Evolutionary conservation across 1,140 invertebrate species (phyloP).

Genomic region (Dufourea novaeangliae): DNA sequence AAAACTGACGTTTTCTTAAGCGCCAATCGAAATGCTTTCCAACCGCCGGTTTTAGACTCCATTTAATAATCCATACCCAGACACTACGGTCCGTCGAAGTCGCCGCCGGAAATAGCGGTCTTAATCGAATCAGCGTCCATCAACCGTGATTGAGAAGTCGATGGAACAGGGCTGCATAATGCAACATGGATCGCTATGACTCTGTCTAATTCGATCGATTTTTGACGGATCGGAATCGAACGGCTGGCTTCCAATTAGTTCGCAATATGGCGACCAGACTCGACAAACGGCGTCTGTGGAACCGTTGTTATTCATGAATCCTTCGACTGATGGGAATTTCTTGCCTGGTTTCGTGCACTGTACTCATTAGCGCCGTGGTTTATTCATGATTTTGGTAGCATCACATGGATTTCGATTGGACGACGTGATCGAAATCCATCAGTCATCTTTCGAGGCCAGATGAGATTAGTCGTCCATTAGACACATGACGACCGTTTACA

Average conservation of each 20-base stretch:
- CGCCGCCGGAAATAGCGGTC: constrained; percentile 37
- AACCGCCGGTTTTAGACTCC: not conserved
- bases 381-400: constrained; percentile 29
- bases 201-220: not conserved
- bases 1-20: not conserved
- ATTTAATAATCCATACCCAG: constrained; percentile 1
- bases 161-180: constrained; percentile 16
- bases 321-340: constrained; percentile 31
- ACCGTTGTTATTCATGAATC: constrained; percentile 47
- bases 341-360: constrained; percentile 21
- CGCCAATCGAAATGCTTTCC: not conserved
- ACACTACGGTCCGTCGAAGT: not conserved
- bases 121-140: constrained; percentile 37
- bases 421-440: not conserved
- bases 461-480: not conserved
- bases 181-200: constrained; percentile 8
- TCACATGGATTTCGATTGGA: not conserved
- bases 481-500: no score
- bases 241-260: constrained; percentile 11
- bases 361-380: constrained; percentile 44
- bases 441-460: no score
- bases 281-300: constrained; percentile 9
- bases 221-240: not conserved
- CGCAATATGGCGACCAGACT: constrained; percentile 1
- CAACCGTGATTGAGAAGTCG: constrained; percentile 15